These are phyloP conservation scores for Acromyrmex heyeri DNA, from an alignment of 1,140 invertebrate species.

Conservation along the genomic window DNA sequence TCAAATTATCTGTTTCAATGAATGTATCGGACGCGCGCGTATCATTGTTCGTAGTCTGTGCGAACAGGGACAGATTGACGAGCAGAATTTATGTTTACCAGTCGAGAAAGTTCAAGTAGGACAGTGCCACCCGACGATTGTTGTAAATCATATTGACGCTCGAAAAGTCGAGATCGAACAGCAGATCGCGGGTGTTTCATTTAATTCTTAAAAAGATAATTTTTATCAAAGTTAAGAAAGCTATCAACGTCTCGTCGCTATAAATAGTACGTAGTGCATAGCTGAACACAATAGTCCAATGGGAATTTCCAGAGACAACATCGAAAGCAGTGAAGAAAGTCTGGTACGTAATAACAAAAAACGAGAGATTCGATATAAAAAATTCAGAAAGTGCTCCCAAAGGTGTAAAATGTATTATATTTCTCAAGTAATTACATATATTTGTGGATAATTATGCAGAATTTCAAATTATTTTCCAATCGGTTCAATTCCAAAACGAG, in stretches of 20 bases:
- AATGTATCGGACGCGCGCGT: not conserved
- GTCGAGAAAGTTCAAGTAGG: slow-evolving; percentile 14
- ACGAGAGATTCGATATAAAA: not conserved
- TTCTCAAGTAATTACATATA: not conserved
- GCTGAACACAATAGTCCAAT: not conserved
- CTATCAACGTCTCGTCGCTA: not conserved
- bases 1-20: slow-evolving; percentile 37
- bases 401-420: not conserved
- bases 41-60: slow-evolving; percentile 7
- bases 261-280: slow-evolving; percentile 6
- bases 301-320: slow-evolving; percentile 1
- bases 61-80: slow-evolving; percentile 10
- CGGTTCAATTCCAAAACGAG: not conserved
- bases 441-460: not conserved
- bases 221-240: slow-evolving; percentile 2
- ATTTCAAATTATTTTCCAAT: not conserved
- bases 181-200: not conserved
- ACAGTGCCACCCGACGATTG: not conserved
- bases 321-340: slow-evolving; percentile 30
- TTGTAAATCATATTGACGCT: not conserved
- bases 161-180: not conserved
- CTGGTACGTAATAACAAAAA: slow-evolving; percentile 40
- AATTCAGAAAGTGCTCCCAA: not conserved
- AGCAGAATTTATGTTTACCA: slow-evolving; percentile 14
- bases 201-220: not conserved